Base-by-base conservation (phyloP, 2,888 invertebrate species). In the Trissolcus japonicus region DNA sequence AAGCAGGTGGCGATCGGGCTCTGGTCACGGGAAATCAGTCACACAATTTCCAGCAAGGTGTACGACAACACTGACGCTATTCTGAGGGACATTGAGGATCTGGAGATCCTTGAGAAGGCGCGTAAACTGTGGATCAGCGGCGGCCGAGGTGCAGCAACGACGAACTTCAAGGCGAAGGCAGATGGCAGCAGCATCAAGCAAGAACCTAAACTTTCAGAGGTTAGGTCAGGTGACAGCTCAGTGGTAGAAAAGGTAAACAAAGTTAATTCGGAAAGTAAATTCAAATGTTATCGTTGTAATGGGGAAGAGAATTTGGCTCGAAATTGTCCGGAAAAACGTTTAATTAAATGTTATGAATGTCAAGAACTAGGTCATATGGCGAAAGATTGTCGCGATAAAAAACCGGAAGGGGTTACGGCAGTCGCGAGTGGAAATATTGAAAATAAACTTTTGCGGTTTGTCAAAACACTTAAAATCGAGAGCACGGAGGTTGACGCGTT, bases 1-100 rank as follows among this genome's bases (percentile, higher is more conserved):
- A 59, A 14, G 6, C 73, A 77, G 35, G 46, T 73, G 17, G 65
- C 73, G 1, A 61, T 77, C 1, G 68, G 77, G 0, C 35, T 77
- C 13, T 73, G 65, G 68, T 73, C 68, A 9, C 16, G 35, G 50
- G 48, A 69, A 14, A 71, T 71, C 14, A 71, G 56, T n/a, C 60
- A 48, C 9, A 6, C 19, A 1, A 50, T 68, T n/a, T 35, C 55
- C 0, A 46, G 55, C 25, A 55, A 68, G 35, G 9, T 3, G 0
- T 68, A 57, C 11, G 25, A n/a, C n/a, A n/a, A n/a, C n/a, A n/a
- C 14, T 11, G 43, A 75, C 48, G 57, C 66, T 11, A 43, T 75
- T 1, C 16, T 75, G 43, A n/a, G 40, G 3, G 53, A 53, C 16
- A 67, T 74, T 16, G 57, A 61, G 41, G 40, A 66, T 0, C 1